phyloP scores from a whole-genome alignment of 35 echinoderm and acorn worm species.

The Chiridota heheva region DNA sequence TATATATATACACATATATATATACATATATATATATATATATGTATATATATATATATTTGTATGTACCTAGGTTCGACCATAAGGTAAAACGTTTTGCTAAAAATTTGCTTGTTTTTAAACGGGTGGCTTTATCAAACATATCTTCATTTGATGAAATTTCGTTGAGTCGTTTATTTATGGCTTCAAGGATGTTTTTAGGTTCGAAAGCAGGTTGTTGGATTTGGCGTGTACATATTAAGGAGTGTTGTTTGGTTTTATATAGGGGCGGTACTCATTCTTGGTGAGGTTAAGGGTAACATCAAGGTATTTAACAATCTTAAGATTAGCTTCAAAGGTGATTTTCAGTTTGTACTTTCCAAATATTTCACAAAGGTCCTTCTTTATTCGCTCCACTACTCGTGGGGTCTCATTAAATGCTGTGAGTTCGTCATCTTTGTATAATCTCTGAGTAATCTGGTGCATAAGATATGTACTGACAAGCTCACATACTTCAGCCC shows the following conservation, averaged over 20 bases:
- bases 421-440: neutral
- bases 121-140: too few species aligned
- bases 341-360: slow-evolving; percentile 9
- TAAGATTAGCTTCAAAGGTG: slow-evolving; percentile 3
- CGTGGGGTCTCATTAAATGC: neutral
- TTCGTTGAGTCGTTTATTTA: slow-evolving; percentile 13
- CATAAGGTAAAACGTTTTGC: too few species aligned
- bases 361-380: neutral
- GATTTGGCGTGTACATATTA: slow-evolving; percentile 11
- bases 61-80: too few species aligned
- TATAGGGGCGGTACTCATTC: too few species aligned
- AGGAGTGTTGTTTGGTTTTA: neutral
- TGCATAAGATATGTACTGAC: neutral
- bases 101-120: too few species aligned
- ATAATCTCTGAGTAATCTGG: neutral
- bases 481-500: neutral
- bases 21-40: too few species aligned
- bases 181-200: neutral
- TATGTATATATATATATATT: too few species aligned
- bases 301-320: slow-evolving; percentile 20
- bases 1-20: too few species aligned
- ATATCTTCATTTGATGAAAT: too few species aligned
- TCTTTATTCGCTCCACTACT: neutral
- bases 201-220: neutral
- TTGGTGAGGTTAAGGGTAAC: neutral